These are phyloP conservation scores for Corbicula japonica DNA, from an alignment of 2,888 invertebrate species.

Conservation along the genomic window DNA sequence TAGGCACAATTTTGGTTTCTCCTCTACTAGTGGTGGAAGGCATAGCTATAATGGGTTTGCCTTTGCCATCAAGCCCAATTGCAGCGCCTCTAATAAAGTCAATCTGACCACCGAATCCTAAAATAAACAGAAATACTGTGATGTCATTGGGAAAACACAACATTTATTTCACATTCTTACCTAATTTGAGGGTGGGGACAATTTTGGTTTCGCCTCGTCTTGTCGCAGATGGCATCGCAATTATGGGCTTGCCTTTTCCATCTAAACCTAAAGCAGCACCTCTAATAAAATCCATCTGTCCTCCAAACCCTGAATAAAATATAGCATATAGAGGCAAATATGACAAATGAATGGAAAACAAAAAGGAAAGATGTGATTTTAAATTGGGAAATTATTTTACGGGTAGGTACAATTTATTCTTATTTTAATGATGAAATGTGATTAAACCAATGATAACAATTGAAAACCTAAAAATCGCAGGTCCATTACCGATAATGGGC, in stretches of 20 bases:
- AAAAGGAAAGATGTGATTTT: too few relatives aligned
- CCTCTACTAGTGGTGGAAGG: conserved; percentile 93
- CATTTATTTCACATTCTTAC: too few relatives aligned
- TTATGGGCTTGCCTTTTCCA: conserved; percentile 96
- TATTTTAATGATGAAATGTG: too few relatives aligned
- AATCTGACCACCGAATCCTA: conserved; percentile 96
- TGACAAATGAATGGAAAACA: too few relatives aligned
- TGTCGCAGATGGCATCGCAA: conserved; percentile 94
- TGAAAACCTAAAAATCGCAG: too few relatives aligned
- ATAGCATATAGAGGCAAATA: too few relatives aligned
- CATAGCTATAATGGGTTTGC: conserved; percentile 97
- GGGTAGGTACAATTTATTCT: too few relatives aligned
- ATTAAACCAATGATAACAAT: too few relatives aligned
- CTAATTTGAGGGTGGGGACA: conserved; percentile 92
- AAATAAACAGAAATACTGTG: too few relatives aligned
- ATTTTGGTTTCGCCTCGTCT: conserved; percentile 94
- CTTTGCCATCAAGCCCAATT: conserved; percentile 93
- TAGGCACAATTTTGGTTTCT: conserved; percentile 94
- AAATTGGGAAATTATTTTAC: too few relatives aligned
- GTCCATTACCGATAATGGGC: too few relatives aligned
- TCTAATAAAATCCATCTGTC: conserved; percentile 97
- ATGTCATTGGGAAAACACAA: too few relatives aligned
- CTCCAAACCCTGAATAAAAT: conserved; percentile 92
- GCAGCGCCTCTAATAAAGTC: conserved; percentile 97
- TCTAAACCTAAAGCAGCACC: conserved; percentile 95